These are phyloP conservation scores for Temnothorax ravouxi DNA, from an alignment of 2,888 invertebrate genomes.

Conservation along the genomic window DNA sequence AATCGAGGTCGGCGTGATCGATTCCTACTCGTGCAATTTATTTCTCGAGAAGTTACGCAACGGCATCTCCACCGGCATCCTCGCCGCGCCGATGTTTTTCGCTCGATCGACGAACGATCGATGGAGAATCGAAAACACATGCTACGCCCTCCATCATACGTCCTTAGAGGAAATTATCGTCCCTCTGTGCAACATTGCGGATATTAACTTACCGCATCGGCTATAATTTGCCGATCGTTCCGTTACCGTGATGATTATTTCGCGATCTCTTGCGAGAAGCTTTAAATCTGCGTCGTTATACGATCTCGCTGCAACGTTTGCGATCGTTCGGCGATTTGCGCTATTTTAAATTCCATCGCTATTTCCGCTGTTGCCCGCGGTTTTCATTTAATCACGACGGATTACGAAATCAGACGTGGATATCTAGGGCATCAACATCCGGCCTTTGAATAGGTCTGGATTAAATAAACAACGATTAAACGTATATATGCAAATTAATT, in stretches of 20 bases:
- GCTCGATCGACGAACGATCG: slow-evolving; percentile 36
- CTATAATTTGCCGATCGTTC: slow-evolving; percentile 46
- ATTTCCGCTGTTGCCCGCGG: slow-evolving; percentile 18
- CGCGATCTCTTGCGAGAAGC: slow-evolving; percentile 12
- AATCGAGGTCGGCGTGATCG: slow-evolving; percentile 53
- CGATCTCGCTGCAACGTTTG: not conserved
- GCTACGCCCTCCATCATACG: slow-evolving; percentile 55
- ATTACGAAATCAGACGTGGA: slow-evolving; percentile 11
- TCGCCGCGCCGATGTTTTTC: slow-evolving; percentile 35
- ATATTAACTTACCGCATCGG: slow-evolving; percentile 41
- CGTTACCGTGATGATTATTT: slow-evolving; percentile 47
- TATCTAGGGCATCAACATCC: slow-evolving; percentile 37
- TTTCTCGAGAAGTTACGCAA: slow-evolving; percentile 41
- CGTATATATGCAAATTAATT: not conserved
- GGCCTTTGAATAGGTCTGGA: slow-evolving; percentile 7
- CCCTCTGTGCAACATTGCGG: slow-evolving; percentile 35
- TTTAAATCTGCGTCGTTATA: slow-evolving; percentile 43
- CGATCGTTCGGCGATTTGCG: slow-evolving; percentile 11
- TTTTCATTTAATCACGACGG: slow-evolving; percentile 7
- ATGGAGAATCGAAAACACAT: slow-evolving; percentile 48
- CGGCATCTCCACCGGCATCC: slow-evolving; percentile 43
- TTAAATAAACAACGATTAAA: not conserved
- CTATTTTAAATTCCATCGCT: slow-evolving; percentile 1
- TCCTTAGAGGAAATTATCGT: slow-evolving; percentile 45
- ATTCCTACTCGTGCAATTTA: slow-evolving; percentile 53